Base-by-base conservation (phyloP, 2,797 vertebrate genomes). In the Labeo calbasu region DNA sequence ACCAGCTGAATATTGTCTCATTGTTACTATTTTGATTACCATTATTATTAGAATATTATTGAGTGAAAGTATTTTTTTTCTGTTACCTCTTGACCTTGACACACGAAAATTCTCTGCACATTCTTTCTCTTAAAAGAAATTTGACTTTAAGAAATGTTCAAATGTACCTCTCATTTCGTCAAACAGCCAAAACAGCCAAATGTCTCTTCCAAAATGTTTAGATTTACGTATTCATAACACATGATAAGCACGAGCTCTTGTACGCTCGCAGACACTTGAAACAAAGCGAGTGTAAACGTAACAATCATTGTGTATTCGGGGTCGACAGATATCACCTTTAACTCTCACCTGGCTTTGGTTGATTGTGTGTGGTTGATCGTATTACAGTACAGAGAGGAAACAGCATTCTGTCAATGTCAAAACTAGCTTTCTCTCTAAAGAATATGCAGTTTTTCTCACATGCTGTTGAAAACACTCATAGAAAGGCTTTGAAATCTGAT, bases 401-500 rank as follows among this genome's bases (percentile, higher is more conserved):
- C 70, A 7, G 43, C 68, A 14, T 23, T 28, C 48, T 40, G 14
- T 43, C 32, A 69, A 40, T 55, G 48, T 10, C 32, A 19, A 69
- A 66, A 14, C 32, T 21, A 53, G n/a, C 32, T 15, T 17, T 40
- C 28, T 50, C 68, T 80, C n/a, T 28, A 46, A 48, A 48, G 40
- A 81, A 72, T 61, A 28, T 3, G 25, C 11, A 15, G 51, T 76
- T 77, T 23, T 59, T 40, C 12, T n/a, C 28, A 1, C 11, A 43
- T 61, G 19, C 15, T 57, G 77, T 82, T 71, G 15, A 76, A 25
- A 28, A 21, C 59, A 15, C 46, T 84, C 53, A 81, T 88, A 78
- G 87, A 85, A 85, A 86, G 86, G 51, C 43, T 17, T 4, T 82
- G 68, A 40, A 59, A 82, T 50, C 43, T 48, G 14, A 78, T 61